phyloP scores from a whole-genome alignment of 2,797 vertebrate genomes.

The Protonibea diacanthus region DNA sequence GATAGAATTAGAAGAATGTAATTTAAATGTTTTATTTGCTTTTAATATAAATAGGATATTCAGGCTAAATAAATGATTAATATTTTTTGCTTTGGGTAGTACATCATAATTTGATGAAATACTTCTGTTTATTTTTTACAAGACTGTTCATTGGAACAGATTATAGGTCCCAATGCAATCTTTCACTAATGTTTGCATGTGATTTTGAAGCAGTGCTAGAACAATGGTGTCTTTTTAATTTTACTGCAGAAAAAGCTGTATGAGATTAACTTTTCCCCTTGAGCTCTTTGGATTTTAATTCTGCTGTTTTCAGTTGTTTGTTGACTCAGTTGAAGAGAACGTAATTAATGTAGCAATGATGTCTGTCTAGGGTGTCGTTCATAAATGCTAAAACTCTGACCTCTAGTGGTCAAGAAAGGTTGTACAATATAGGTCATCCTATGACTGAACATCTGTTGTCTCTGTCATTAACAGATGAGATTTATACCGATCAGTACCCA shows the following conservation, averaged over 20 bases:
- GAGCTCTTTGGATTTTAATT: not conserved
- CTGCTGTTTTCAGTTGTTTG: not conserved
- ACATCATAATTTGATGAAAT: not conserved
- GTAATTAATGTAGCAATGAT: not conserved
- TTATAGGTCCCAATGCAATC: not conserved
- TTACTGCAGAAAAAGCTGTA: not conserved
- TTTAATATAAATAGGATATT: not conserved
- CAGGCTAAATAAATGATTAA: not conserved
- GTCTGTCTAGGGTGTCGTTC: not conserved
- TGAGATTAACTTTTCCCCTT: conserved; percentile 1
- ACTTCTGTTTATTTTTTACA: not conserved
- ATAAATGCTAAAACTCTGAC: conserved; percentile 63
- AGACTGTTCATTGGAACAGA: conserved; percentile 1
- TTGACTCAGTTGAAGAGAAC: not conserved
- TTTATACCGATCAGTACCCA: not conserved
- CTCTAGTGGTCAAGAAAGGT: conserved; percentile 67
- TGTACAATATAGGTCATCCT: not conserved
- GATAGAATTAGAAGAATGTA: not conserved
- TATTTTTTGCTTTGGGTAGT: not conserved
- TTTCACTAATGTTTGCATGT: conserved; percentile 4
- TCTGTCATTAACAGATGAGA: not conserved
- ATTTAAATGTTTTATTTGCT: not conserved
- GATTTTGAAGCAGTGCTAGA: not conserved
- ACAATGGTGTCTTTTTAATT: conserved; percentile 17
- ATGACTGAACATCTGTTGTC: not conserved